These are phyloP conservation scores for Platycercus adscitus DNA, from an alignment of 2,113 vertebrate species.

Conservation along the genomic window DNA sequence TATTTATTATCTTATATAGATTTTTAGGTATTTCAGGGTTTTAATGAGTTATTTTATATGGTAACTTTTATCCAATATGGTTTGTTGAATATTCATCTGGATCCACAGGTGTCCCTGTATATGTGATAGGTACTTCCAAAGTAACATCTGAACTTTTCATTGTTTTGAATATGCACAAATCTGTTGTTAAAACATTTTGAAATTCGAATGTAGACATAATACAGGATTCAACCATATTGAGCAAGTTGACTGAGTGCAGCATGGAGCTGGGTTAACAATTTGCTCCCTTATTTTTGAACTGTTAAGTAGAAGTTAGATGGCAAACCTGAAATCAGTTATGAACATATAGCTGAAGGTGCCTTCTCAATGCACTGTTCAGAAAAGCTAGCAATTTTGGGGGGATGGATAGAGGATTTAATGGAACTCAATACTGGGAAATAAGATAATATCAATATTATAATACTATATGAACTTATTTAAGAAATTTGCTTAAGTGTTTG, in stretches of 20 bases:
- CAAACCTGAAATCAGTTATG: not conserved
- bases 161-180: not conserved
- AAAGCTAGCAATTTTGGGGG: not conserved
- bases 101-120: not conserved
- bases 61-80: not conserved
- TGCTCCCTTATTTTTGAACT: not conserved
- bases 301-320: not conserved
- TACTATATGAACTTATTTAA: not conserved
- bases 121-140: not conserved
- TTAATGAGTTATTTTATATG: not conserved
- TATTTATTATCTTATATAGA: not conserved
- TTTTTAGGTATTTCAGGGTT: not conserved
- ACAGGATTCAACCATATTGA: not conserved
- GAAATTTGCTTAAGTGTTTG: not conserved
- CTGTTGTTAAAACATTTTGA: not conserved
- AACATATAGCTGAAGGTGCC: not conserved
- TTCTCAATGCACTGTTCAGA: not conserved
- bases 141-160: not conserved
- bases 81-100: not conserved
- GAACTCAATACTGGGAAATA: not conserved
- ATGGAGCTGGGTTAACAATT: not conserved
- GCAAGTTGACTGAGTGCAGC: not conserved
- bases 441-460: not conserved
- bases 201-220: not conserved
- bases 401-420: not conserved